Conservation (phyloP, 2,113 vertebrate species). For the Psittacus erithacus region DNA sequence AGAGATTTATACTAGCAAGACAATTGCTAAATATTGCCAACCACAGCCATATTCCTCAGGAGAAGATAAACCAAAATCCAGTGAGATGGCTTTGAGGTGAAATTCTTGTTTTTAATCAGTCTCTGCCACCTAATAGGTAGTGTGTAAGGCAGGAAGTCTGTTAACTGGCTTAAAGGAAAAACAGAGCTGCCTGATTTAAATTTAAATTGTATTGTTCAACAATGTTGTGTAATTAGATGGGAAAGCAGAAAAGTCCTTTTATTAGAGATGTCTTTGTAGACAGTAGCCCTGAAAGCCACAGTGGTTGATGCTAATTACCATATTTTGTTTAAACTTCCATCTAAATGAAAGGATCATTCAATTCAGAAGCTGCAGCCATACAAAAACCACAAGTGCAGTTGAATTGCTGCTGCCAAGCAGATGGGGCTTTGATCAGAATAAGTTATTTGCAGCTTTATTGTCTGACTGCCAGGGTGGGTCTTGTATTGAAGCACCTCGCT, state of each 20-base stretch:
- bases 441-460: slow-evolving; percentile 65
- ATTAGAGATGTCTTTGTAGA: slow-evolving; percentile 68
- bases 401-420: slow-evolving; percentile 69
- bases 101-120: slow-evolving; percentile 2
- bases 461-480: slow-evolving; percentile 54
- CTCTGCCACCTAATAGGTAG: background rate
- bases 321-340: slow-evolving; percentile 73
- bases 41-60: background rate
- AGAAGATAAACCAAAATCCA: background rate
- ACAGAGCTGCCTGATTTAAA: slow-evolving; percentile 56
- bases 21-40: background rate
- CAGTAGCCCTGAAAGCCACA: slow-evolving; percentile 59
- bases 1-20: background rate
- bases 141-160: slow-evolving; percentile 14
- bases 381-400: slow-evolving; percentile 66
- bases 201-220: slow-evolving; percentile 65
- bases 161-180: slow-evolving; percentile 29
- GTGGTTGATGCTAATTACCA: slow-evolving; percentile 70
- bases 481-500: background rate
- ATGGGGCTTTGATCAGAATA: slow-evolving; percentile 69
- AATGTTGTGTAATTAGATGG: slow-evolving; percentile 66
- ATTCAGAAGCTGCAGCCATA: slow-evolving; percentile 62
- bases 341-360: slow-evolving; percentile 68
- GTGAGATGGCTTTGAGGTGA: background rate
- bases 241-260: slow-evolving; percentile 64